Conservation (phyloP, 2,113 vertebrate species). For the Oryzias javanicus region DNA sequence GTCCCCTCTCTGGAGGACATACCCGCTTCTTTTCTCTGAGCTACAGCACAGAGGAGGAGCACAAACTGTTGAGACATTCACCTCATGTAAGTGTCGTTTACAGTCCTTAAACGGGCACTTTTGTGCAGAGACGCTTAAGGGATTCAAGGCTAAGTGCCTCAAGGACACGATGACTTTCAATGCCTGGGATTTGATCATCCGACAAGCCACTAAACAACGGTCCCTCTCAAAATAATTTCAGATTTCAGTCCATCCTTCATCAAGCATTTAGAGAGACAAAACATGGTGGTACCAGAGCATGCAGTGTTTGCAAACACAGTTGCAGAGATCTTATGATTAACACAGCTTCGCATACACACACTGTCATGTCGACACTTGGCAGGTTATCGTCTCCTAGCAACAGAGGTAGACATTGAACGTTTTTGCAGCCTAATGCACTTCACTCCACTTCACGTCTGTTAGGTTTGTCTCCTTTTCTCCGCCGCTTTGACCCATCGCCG, state of each 20-base stretch:
- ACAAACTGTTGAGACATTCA: conserved; percentile 37
- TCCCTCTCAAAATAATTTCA: too few relatives aligned
- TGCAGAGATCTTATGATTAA: conserved; percentile 35
- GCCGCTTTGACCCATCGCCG: neutral
- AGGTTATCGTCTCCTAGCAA: conserved; percentile 78
- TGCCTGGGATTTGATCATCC: too few relatives aligned
- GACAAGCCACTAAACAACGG: too few relatives aligned
- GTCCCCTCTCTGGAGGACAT: conserved; percentile 1
- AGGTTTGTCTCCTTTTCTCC: conserved; percentile 8
- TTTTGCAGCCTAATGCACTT: conserved; percentile 10
- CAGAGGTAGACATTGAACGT: conserved; percentile 56
- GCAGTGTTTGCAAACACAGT: conserved; percentile 8
- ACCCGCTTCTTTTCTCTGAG: neutral
- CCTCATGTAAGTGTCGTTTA: conserved; percentile 4
- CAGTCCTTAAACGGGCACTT: too few relatives aligned
- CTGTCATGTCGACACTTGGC: conserved; percentile 39
- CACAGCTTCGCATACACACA: conserved; percentile 20
- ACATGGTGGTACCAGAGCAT: neutral
- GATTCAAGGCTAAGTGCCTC: conserved; percentile 40
- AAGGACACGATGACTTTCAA: too few relatives aligned
- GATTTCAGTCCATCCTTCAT: neutral
- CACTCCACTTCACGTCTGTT: conserved; percentile 15
- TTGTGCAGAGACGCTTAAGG: too few relatives aligned
- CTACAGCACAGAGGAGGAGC: conserved; percentile 12
- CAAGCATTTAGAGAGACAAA: conserved; percentile 7